Percentiles rank a stretch among this genome's conserved stretches.
Conservation (phyloP, 2,888 invertebrate species). For the Cosmia trapezina region DNA sequence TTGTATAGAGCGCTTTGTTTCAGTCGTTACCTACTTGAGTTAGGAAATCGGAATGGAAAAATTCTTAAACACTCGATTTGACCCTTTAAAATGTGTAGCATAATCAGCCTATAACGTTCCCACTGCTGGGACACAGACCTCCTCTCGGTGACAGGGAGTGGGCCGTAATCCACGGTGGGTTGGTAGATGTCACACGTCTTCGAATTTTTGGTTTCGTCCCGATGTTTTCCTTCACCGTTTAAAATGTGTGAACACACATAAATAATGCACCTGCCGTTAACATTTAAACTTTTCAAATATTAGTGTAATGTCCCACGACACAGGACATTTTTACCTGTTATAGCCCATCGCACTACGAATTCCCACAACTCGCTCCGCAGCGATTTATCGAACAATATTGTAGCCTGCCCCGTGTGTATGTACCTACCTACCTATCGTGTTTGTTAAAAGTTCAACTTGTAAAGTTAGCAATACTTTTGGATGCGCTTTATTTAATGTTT, state of each 20-base stretch:
- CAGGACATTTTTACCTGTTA: constrained; percentile 59
- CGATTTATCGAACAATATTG: constrained; percentile 71
- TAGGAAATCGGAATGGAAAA: neutral
- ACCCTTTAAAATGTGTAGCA: no score
- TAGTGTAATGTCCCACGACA: constrained; percentile 26
- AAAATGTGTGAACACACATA: neutral
- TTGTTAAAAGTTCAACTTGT: constrained; percentile 53
- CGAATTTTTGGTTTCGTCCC: no score
- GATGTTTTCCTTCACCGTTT: no score
- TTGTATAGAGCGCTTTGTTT: neutral
- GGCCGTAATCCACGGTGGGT: no score
- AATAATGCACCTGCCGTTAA: neutral
- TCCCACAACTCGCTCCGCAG: constrained; percentile 61
- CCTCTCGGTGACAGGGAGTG: no score
- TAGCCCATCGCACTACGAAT: constrained; percentile 62
- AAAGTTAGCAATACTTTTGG: constrained; percentile 41
- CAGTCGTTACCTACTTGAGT: neutral
- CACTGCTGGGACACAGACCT: no score
- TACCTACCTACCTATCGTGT: constrained; percentile 16
- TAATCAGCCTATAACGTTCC: no score
- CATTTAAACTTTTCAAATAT: constrained; percentile 27
- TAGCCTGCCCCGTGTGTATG: constrained; percentile 48
- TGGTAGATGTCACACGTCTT: no score
- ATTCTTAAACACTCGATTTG: neutral
- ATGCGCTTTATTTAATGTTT: constrained; percentile 36